A percentile compares a stretch with the other conserved stretches of the same genome.
phyloP scores from a whole-genome alignment of 2,797 vertebrate species.

The Chloroceryle amazona region DNA sequence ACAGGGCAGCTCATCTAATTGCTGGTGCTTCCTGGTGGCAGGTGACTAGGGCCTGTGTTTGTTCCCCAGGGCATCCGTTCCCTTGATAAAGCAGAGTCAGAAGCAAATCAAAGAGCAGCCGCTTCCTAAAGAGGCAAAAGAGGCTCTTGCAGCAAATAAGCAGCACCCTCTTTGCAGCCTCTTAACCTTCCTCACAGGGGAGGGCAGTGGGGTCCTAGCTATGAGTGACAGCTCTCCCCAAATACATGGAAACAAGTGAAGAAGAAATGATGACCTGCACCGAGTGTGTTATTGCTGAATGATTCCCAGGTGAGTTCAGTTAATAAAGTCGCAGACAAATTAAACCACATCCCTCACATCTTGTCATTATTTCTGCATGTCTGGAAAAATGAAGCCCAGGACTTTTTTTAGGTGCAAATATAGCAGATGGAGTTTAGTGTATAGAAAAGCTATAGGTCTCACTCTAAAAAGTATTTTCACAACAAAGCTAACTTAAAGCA shows the following conservation, averaged over 20 bases:
- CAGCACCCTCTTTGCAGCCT: slow-evolving; percentile 19
- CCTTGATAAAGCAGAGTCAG: background rate
- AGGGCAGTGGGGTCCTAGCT: slow-evolving; percentile 31
- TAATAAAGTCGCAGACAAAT: slow-evolving; percentile 68
- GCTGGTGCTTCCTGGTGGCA: background rate
- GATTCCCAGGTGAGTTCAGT: slow-evolving; percentile 67
- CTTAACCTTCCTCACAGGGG: background rate
- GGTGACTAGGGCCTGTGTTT: background rate
- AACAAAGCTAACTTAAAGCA: background rate
- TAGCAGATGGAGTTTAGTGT: background rate
- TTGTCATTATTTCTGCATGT: slow-evolving; percentile 61
- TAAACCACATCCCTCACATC: slow-evolving; percentile 57
- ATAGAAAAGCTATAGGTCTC: background rate
- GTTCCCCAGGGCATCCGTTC: background rate
- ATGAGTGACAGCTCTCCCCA: slow-evolving; percentile 68
- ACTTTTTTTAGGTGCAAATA: slow-evolving; percentile 1
- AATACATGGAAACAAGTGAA: slow-evolving; percentile 51
- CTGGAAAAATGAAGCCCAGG: slow-evolving; percentile 20
- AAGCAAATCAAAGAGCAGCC: background rate
- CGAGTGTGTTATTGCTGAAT: slow-evolving; percentile 59
- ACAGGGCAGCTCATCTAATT: background rate
- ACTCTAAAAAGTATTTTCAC: background rate
- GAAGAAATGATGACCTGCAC: slow-evolving; percentile 54
- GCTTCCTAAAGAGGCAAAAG: slow-evolving; percentile 7
- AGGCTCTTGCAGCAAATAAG: slow-evolving; percentile 6